A percentile compares a stretch with the other conserved stretches of the same genome.
These are phyloP conservation scores for Leuciscus idus DNA, from an alignment of 2,113 vertebrate genomes.

Conservation along the genomic window DNA sequence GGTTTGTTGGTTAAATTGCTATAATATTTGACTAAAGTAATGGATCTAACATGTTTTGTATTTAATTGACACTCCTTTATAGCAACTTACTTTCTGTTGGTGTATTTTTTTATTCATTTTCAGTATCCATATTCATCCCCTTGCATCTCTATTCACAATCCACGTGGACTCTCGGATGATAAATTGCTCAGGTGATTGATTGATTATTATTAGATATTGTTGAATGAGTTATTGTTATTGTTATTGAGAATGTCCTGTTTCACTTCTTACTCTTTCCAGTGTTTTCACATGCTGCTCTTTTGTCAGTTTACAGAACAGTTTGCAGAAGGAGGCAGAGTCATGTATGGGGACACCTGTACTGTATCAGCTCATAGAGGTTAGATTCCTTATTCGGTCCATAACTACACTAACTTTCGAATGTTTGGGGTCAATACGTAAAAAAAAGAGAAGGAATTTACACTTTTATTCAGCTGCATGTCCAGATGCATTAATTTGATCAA, in stretches of 20 bases:
- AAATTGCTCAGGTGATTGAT: constrained; percentile 85
- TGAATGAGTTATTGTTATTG: no score
- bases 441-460: neutral
- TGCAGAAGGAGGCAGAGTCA: constrained; percentile 75
- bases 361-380: constrained; percentile 81
- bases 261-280: neutral
- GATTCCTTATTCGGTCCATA: neutral
- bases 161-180: constrained; percentile 93
- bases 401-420: neutral
- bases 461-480: neutral
- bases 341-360: constrained; percentile 74
- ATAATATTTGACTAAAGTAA: neutral
- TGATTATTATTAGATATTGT: neutral
- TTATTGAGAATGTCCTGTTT: neutral
- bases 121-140: constrained; percentile 73
- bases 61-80: neutral
- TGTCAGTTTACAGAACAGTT: constrained; percentile 71
- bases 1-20: constrained; percentile 68
- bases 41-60: neutral
- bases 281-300: neutral
- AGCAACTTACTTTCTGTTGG: neutral
- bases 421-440: no score
- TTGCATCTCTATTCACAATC: constrained; percentile 84
- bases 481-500: neutral
- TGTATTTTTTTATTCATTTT: neutral